phyloP scores from a whole-genome alignment of 2,113 vertebrate genomes.

The Plecturocebus donacophilus region DNA sequence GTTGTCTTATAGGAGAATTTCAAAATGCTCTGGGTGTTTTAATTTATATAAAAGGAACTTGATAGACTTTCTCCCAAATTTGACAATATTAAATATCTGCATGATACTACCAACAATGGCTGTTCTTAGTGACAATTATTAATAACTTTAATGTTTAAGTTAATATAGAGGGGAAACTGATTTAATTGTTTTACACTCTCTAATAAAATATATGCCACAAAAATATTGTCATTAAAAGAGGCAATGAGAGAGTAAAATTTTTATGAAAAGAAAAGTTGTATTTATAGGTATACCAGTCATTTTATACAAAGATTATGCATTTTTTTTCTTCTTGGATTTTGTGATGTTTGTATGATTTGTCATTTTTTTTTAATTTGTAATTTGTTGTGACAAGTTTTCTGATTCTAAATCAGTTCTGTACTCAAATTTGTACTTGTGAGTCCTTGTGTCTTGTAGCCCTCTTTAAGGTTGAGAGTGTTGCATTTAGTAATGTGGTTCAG shows the following conservation, averaged over 20 bases:
- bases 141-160: not conserved
- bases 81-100: not conserved
- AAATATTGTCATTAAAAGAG: not conserved
- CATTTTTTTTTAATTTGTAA: not conserved
- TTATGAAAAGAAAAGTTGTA: not conserved
- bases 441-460: accelerated
- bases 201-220: not conserved
- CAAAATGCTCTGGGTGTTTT: not conserved
- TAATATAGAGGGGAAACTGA: not conserved
- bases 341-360: not conserved
- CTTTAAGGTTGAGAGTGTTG: not conserved
- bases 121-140: not conserved
- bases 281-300: not conserved
- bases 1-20: not conserved
- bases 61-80: not conserved
- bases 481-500: not conserved
- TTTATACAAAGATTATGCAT: not conserved
- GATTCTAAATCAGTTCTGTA: not conserved
- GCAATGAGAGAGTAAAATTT: not conserved
- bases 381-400: not conserved
- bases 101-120: not conserved
- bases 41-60: not conserved
- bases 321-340: not conserved
- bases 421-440: not conserved
- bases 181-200: not conserved